Conservation (phyloP, 37 sponge, comb jelly and placozoan genomes). For the Ianthella basta region DNA sequence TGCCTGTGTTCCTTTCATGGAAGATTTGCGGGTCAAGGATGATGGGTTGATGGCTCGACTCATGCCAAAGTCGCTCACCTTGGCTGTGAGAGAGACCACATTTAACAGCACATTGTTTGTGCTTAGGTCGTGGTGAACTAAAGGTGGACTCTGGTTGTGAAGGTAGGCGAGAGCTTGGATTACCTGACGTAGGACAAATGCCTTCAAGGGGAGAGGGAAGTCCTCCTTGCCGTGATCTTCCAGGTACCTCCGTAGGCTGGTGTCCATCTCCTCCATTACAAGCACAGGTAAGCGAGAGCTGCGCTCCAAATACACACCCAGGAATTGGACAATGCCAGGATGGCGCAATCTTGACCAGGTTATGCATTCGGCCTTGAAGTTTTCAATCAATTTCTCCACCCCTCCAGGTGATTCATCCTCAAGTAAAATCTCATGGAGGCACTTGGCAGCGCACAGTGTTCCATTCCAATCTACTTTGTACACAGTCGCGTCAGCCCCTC, state of each 20-base stretch:
- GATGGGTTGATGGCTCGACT: not conserved
- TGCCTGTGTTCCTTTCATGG: not conserved
- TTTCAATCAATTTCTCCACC: not conserved
- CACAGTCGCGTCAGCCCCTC: constrained; percentile 11
- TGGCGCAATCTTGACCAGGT: constrained; percentile 3
- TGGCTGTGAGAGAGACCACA: not conserved
- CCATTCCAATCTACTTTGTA: not conserved
- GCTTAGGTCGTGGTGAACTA: constrained; percentile 8
- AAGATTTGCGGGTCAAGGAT: not conserved
- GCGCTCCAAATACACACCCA: constrained; percentile 2
- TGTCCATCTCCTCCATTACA: constrained; percentile 26
- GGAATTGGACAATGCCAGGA: constrained; percentile 14
- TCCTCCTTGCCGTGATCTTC: not conserved
- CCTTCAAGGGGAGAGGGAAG: not conserved
- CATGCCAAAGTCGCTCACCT: constrained; percentile 9
- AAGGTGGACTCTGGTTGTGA: not conserved
- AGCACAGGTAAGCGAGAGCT: not conserved
- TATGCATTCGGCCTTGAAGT: not conserved
- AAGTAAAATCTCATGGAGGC: not conserved
- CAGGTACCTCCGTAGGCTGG: not conserved
- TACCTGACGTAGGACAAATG: not conserved
- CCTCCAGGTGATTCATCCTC: not conserved
- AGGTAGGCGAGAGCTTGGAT: not conserved
- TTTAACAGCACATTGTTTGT: constrained; percentile 2
- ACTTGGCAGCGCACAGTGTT: not conserved